A percentile compares a stretch with the other conserved stretches of the same genome.
Conservation (phyloP, 2,797 vertebrate species). For the Tapirus indicus region DNA sequence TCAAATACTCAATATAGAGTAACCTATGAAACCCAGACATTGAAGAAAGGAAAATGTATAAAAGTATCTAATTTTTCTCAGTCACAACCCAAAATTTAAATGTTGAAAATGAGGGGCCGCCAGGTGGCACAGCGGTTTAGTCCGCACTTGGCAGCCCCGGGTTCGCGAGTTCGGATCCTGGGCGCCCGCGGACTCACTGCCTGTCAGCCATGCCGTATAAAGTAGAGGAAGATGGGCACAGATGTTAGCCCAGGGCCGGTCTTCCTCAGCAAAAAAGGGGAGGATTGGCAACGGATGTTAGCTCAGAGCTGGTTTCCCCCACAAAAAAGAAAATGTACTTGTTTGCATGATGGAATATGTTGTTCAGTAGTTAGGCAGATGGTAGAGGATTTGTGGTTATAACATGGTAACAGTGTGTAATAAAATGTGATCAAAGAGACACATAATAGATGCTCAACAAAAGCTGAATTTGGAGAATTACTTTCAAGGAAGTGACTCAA, state of each 20-base stretch:
- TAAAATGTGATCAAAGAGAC: neutral
- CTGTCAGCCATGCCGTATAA: too few species aligned
- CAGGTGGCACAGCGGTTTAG: too few species aligned
- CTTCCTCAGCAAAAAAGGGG: too few species aligned
- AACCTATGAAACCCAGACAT: neutral
- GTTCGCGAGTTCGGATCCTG: too few species aligned
- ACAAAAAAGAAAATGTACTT: neutral
- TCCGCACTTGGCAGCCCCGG: too few species aligned
- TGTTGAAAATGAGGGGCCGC: neutral
- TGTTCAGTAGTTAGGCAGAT: neutral
- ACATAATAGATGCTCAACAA: neutral
- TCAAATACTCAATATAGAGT: neutral
- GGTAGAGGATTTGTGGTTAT: neutral
- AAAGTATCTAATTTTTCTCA: neutral
- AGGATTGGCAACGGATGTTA: too few species aligned
- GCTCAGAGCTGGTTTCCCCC: too few species aligned
- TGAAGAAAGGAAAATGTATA: conserved; percentile 26
- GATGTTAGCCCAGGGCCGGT: too few species aligned
- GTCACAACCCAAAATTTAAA: conserved; percentile 14
- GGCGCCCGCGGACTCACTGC: too few species aligned
- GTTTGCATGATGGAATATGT: neutral
- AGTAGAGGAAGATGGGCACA: too few species aligned
- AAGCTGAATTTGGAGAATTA: conserved; percentile 37
- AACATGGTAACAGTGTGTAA: neutral
- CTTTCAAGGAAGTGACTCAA: conserved; percentile 42